Base-by-base conservation (phyloP, 2,113 vertebrate species). In the Gallinago jamesoni region DNA sequence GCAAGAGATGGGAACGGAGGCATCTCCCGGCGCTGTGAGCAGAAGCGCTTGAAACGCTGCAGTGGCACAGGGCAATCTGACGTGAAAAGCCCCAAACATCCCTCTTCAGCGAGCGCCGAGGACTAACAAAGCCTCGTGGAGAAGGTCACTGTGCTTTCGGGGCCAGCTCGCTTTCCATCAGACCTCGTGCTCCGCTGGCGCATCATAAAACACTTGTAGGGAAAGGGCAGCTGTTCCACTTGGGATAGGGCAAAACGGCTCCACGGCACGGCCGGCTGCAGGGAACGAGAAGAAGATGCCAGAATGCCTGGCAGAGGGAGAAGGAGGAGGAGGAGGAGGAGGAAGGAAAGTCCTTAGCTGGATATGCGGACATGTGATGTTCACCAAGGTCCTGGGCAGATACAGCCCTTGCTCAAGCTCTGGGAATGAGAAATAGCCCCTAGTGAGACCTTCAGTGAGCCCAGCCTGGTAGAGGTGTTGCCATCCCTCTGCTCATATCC, bases 351-450 rank as follows among this genome's bases (percentile, higher is more conserved):
- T 30, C 33, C 12, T 50, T 12, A 8, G 0, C 2, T 7, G 20
- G 17, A 9, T 0, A 1, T 5, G 22, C 12, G 14, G 27, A 14
- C 2, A 0, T 2, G 18, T 1, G 1, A 17, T 16, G 91, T 69
- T 94, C 72, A 27, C 55, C 57, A 15, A 27, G 45, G 45, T 14
- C 41, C 50, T 23, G 39, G 10, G 50, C 1, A 9, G 18, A 52
- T 22, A 27, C 72, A 79, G 70, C 70, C 14, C 57, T 56, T 43
- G 28, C 39, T 63, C 56, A 56, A 50, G 43, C 4, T 1, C n/a
- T 1, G 1, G 15, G 22, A 66, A n/a, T 50, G 5, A 23, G 14
- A 41, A 90, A 37, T 20, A 33, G 47, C 24, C 59, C 53, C 11
- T 3, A 76, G 37, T 2, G 6, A 68, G 73, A 2, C 19, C 20